phyloP scores from a whole-genome alignment of 2,888 invertebrate species.

The Apamea sordens region DNA sequence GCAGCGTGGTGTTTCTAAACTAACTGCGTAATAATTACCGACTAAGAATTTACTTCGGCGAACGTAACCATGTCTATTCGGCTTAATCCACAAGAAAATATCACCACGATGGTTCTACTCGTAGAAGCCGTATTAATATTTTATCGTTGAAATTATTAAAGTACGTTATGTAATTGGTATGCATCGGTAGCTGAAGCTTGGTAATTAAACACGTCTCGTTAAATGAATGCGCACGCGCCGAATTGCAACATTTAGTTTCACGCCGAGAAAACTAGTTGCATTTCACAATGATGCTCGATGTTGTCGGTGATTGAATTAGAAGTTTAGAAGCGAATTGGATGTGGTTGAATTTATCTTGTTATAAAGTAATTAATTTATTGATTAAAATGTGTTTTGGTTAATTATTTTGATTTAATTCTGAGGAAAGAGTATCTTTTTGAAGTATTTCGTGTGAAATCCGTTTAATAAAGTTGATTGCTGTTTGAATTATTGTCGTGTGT shows the following conservation, averaged over 20 bases:
- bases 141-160: conserved; percentile 51
- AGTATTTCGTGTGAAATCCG: background rate
- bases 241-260: conserved; percentile 73
- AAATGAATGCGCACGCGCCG: conserved; percentile 76
- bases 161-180: conserved; percentile 64
- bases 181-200: conserved; percentile 68
- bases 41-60: background rate
- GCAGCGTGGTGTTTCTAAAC: no score
- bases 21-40: background rate
- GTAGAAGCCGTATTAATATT: conserved; percentile 36
- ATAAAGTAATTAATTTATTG: conserved; percentile 2
- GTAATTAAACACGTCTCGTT: conserved; percentile 78
- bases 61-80: background rate
- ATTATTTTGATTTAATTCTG: background rate
- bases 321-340: conserved; percentile 25
- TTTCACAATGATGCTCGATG: conserved; percentile 64
- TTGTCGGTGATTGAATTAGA: conserved; percentile 42
- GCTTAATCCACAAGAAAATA: conserved; percentile 23
- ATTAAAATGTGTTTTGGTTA: background rate
- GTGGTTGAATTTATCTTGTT: conserved; percentile 15
- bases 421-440: background rate
- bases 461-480: background rate
- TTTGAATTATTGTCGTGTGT: background rate
- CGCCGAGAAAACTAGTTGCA: conserved; percentile 58
- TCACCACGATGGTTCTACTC: conserved; percentile 14